phyloP scores from a whole-genome alignment of 2,888 invertebrate species.

The Troglohyphantes excavatus region DNA sequence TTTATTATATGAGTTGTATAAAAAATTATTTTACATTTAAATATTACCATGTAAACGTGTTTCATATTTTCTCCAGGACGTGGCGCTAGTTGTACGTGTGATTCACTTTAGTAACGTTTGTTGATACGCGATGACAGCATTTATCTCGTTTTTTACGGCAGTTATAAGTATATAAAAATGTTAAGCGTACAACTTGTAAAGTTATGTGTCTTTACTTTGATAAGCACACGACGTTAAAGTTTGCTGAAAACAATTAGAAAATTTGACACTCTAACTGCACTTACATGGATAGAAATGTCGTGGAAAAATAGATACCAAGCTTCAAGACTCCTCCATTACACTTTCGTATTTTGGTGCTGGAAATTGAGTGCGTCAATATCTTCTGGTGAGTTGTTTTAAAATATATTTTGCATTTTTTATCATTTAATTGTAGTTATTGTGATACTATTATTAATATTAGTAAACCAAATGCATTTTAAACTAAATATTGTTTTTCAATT shows the following conservation, averaged over 20 bases:
- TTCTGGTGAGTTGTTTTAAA: conserved; percentile 13
- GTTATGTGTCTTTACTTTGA: not conserved
- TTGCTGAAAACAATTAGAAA: too few species aligned
- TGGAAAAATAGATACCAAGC: not conserved
- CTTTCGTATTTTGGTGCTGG: not conserved
- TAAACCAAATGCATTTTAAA: too few species aligned
- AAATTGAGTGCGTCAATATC: not conserved
- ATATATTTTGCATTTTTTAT: not conserved
- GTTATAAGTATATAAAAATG: not conserved
- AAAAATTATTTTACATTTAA: too few species aligned
- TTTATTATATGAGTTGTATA: too few species aligned
- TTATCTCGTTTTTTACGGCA: not conserved
- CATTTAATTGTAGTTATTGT: too few species aligned
- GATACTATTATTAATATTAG: too few species aligned
- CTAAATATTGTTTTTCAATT: too few species aligned
- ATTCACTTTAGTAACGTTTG: not conserved
- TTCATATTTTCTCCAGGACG: conserved; percentile 55
- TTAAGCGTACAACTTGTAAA: not conserved
- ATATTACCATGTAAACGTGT: too few species aligned
- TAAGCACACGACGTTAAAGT: not conserved
- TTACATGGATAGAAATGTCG: not conserved
- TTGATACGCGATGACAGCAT: not conserved
- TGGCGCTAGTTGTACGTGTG: conserved; percentile 64
- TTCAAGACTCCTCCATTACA: not conserved
- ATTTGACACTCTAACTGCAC: not conserved